Evolutionary conservation across 2,888 invertebrate species (phyloP).

Genomic region (Corythucha ciliata): DNA sequence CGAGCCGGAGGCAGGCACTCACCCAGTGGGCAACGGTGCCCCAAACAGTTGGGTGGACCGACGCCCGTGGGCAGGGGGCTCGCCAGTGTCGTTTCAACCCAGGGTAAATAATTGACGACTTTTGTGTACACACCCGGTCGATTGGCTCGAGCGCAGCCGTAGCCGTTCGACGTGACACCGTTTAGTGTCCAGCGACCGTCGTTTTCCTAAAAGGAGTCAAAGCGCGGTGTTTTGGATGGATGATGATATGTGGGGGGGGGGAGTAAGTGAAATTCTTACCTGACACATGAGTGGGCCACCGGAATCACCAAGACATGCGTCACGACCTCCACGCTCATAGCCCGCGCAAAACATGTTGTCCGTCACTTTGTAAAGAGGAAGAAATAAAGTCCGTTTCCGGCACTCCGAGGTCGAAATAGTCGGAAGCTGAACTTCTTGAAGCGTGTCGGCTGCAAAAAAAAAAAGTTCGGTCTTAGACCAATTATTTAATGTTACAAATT

Average conservation of each 20-base stretch:
- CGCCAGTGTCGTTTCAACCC: conserved; percentile 54
- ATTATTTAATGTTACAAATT: not conserved
- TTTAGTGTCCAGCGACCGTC: conserved; percentile 43
- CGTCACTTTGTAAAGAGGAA: conserved; percentile 65
- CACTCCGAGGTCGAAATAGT: conserved; percentile 69
- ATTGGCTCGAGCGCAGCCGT: conserved; percentile 68
- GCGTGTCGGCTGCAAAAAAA: conserved; percentile 56
- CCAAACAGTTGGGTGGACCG: conserved; percentile 45
- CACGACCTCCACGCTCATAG: conserved; percentile 65
- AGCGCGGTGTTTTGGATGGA: no score
- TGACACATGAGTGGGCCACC: conserved; percentile 72
- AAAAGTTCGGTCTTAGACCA: not conserved
- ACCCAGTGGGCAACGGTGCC: conserved; percentile 65
- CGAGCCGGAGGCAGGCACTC: conserved; percentile 61
- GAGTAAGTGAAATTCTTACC: conserved; percentile 45
- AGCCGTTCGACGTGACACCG: conserved; percentile 69
- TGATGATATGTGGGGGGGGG: no score
- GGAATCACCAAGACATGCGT: conserved; percentile 71
- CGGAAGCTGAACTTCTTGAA: conserved; percentile 72
- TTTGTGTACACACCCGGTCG: conserved; percentile 74
- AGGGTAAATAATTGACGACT: conserved; percentile 61
- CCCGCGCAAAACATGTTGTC: conserved; percentile 78
- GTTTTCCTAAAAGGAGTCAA: conserved; percentile 43
- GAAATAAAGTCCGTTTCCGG: conserved; percentile 59
- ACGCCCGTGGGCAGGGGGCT: conserved; percentile 36